Percentiles rank a stretch among this genome's conserved stretches.
phyloP scores from a whole-genome alignment of 1,140 invertebrate species.

The Hydropsyche tenuis region DNA sequence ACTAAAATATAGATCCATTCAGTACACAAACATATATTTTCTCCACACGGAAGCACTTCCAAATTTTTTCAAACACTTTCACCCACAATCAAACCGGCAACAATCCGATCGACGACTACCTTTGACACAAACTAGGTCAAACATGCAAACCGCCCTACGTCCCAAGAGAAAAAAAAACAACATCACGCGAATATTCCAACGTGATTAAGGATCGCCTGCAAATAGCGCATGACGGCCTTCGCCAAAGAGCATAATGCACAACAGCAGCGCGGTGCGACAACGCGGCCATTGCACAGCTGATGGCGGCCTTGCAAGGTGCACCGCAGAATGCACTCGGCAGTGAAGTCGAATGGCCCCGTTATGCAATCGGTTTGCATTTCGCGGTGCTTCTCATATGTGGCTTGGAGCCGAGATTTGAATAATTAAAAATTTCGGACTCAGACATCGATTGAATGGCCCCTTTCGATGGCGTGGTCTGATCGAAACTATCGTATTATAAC shows the following conservation, averaged over 20 bases:
- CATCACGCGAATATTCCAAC: not conserved
- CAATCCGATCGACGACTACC: not conserved
- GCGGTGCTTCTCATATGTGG: too few relatives aligned
- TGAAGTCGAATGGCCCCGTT: not conserved
- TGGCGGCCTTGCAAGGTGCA: conserved; percentile 36
- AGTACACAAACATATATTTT: too few relatives aligned
- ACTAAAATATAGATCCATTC: too few relatives aligned
- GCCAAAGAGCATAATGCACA: conserved; percentile 13
- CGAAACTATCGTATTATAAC: too few relatives aligned
- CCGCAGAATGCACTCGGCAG: not conserved
- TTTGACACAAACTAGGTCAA: not conserved
- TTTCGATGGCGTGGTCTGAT: too few relatives aligned
- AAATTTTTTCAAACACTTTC: not conserved
- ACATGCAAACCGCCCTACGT: not conserved
- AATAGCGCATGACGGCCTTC: conserved; percentile 21
- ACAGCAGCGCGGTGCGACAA: too few relatives aligned
- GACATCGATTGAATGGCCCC: too few relatives aligned
- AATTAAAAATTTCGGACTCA: too few relatives aligned
- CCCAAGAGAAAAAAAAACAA: not conserved
- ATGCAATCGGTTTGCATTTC: not conserved
- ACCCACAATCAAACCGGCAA: not conserved
- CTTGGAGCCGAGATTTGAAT: too few relatives aligned
- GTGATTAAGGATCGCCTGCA: not conserved
- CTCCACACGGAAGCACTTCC: not conserved
- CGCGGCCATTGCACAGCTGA: conserved; percentile 19